Conservation (phyloP, 2,113 vertebrate genomes). For the Capreolus pygargus region DNA sequence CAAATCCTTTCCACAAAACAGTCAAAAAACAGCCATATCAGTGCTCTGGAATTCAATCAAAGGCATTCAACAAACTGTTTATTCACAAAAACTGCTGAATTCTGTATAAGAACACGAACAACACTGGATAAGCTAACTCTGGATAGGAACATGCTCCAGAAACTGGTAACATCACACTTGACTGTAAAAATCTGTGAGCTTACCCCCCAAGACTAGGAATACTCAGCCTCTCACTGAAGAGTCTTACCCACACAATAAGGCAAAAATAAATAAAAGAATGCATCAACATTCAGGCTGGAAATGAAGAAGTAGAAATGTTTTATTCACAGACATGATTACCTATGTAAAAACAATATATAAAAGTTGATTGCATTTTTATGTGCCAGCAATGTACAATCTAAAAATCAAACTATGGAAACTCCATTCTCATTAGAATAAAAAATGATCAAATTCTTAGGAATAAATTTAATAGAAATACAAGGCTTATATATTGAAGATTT, state of each 20-base stretch:
- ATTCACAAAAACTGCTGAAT: not conserved
- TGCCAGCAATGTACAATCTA: not conserved
- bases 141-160: not conserved
- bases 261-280: not conserved
- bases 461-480: not conserved
- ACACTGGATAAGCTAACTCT: not conserved
- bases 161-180: not conserved
- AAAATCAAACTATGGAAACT: constrained; percentile 6
- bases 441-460: not conserved
- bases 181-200: not conserved
- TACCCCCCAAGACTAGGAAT: not conserved
- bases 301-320: not conserved
- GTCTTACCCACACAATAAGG: not conserved
- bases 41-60: not conserved
- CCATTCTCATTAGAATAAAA: not conserved
- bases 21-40: not conserved
- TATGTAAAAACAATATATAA: not conserved
- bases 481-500: not conserved
- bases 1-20: not conserved
- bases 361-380: not conserved
- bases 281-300: not conserved
- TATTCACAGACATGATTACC: not conserved
- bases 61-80: not conserved
- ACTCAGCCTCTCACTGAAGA: not conserved
- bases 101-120: not conserved